These are phyloP conservation scores for Lymantria monacha DNA, from an alignment of 2,888 invertebrate genomes.

Conservation along the genomic window DNA sequence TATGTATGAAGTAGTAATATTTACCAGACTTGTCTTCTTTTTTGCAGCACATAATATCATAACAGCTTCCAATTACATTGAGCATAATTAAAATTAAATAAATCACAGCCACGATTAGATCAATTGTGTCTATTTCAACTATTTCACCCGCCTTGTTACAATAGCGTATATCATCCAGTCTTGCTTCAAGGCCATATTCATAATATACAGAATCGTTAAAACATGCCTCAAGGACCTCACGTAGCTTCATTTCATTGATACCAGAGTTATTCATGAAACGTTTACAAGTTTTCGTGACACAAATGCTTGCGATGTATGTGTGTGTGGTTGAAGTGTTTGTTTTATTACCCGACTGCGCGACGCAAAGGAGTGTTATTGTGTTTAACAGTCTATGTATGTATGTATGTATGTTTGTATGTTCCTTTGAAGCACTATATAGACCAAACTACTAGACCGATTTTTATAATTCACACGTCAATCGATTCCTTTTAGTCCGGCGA, in stretches of 20 bases:
- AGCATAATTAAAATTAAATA: conserved; percentile 52
- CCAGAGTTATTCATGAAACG: too few species aligned
- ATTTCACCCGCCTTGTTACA: conserved; percentile 51
- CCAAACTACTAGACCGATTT: too few species aligned
- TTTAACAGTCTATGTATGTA: too few species aligned
- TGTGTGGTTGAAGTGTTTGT: conserved; percentile 69
- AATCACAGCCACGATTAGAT: too few species aligned
- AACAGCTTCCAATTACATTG: conserved; percentile 59
- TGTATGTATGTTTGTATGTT: too few species aligned
- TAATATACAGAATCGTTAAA: conserved; percentile 56
- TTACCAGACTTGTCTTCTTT: conserved; percentile 47
- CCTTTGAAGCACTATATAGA: too few species aligned
- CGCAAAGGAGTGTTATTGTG: too few species aligned
- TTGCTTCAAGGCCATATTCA: conserved; percentile 53
- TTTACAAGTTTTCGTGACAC: conserved; percentile 56
- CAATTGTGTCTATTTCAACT: conserved; percentile 44
- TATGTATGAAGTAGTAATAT: too few species aligned
- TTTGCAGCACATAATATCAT: conserved; percentile 41
- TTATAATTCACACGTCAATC: too few species aligned
- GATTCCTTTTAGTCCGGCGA: too few species aligned
- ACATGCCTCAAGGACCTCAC: conserved; percentile 53
- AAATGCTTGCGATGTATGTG: conserved; percentile 65
- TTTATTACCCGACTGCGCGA: too few species aligned
- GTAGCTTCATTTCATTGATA: conserved; percentile 22
- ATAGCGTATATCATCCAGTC: conserved; percentile 47